Conservation (phyloP, 2,888 invertebrate species). For the Oscheius onirici region DNA sequence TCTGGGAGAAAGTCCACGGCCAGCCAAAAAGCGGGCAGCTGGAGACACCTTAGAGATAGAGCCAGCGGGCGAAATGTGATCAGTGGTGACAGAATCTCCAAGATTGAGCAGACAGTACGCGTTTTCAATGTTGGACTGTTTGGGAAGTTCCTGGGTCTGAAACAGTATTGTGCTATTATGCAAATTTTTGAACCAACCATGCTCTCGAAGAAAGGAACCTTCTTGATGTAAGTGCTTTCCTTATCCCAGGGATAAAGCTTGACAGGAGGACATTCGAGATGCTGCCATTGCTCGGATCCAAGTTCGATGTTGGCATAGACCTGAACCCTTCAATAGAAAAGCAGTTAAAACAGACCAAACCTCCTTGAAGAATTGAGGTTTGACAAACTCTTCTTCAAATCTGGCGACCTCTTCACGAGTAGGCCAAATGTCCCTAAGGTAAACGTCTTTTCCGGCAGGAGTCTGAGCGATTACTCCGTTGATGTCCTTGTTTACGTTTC, state of each 20-base stretch:
- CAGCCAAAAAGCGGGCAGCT: conserved; percentile 79
- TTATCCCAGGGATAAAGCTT: conserved; percentile 90
- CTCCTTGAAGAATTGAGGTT: conserved; percentile 91
- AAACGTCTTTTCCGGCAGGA: conserved; percentile 73
- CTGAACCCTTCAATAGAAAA: conserved; percentile 7
- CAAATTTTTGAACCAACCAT: conserved; percentile 77
- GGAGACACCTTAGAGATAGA: conserved; percentile 89
- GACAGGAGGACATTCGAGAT: conserved; percentile 80
- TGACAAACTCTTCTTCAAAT: conserved; percentile 87
- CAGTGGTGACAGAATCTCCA: conserved; percentile 96
- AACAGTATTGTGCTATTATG: neutral
- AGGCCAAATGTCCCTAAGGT: conserved; percentile 93
- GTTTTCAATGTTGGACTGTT: conserved; percentile 78
- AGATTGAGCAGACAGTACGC: conserved; percentile 87
- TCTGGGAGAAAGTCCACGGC: conserved; percentile 82
- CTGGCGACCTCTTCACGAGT: conserved; percentile 83
- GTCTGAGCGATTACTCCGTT: conserved; percentile 74
- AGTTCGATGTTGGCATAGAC: conserved; percentile 74
- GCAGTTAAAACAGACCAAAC: conserved; percentile 1
- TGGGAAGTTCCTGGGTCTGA: conserved; percentile 48
- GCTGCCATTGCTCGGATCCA: conserved; percentile 88
- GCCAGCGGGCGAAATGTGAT: conserved; percentile 98
- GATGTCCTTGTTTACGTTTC: conserved; percentile 92
- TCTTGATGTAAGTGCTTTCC: conserved; percentile 92
- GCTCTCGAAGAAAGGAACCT: conserved; percentile 91